These are phyloP conservation scores for Noctilio leporinus DNA, from an alignment of 2,113 vertebrate genomes.

Conservation along the genomic window DNA sequence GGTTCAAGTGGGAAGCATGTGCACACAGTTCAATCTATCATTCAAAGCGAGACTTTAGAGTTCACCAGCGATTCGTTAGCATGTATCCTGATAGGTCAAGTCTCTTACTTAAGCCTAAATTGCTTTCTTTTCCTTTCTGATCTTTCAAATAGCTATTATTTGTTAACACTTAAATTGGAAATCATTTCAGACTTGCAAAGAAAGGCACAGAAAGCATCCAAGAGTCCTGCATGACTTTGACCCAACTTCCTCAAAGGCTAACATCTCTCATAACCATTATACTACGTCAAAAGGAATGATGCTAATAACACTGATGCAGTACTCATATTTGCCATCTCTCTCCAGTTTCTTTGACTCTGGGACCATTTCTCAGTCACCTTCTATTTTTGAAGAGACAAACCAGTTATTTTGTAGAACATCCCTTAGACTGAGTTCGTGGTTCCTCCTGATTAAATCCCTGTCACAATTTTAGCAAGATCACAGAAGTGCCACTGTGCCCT, in stretches of 20 bases:
- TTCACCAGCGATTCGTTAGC: not conserved
- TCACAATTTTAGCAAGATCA: not conserved
- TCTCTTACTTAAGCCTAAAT: too few relatives aligned
- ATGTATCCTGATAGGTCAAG: not conserved
- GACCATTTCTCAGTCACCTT: not conserved
- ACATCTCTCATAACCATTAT: not conserved
- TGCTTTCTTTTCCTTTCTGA: not conserved
- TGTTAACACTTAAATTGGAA: not conserved
- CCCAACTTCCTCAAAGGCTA: not conserved
- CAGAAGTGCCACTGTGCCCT: not conserved
- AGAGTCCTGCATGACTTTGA: not conserved
- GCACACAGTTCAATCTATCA: not conserved
- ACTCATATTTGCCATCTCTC: fast-evolving
- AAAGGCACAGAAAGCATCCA: not conserved
- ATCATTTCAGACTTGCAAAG: not conserved
- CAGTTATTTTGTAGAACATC: not conserved
- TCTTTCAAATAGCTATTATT: not conserved
- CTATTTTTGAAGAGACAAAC: not conserved
- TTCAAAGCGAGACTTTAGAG: not conserved
- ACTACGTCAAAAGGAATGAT: not conserved
- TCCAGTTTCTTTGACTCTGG: not conserved
- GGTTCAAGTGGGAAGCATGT: not conserved
- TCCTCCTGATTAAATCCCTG: not conserved
- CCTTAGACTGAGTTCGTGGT: not conserved
- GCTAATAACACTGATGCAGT: fast-evolving